These are phyloP conservation scores for Sinella curviseta DNA, from an alignment of 1,140 invertebrate genomes.

Conservation along the genomic window DNA sequence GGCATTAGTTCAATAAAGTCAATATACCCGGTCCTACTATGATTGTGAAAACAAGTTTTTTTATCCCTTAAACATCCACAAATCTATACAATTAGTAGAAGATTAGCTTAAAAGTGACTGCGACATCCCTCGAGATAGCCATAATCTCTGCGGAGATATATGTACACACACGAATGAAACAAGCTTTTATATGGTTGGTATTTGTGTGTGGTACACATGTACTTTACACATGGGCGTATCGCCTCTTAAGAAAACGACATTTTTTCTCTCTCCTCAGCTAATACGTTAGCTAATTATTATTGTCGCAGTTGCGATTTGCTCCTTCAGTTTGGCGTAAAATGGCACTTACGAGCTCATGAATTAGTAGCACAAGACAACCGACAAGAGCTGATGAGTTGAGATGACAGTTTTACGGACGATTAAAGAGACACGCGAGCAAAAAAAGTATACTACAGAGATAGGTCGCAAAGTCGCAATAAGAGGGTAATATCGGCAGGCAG, in stretches of 20 bases:
- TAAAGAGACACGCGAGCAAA: slow-evolving; percentile 34
- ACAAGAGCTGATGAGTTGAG: slow-evolving; percentile 39
- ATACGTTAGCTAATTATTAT: slow-evolving; percentile 24
- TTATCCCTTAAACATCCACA: not conserved
- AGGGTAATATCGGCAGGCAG: too few species aligned
- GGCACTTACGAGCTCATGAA: slow-evolving; percentile 17
- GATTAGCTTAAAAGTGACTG: slow-evolving; percentile 7
- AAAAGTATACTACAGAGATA: not conserved
- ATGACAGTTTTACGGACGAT: slow-evolving; percentile 48
- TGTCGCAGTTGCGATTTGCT: slow-evolving; percentile 7
- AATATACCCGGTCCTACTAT: not conserved
- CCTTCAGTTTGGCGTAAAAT: slow-evolving; percentile 19
- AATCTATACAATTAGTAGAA: not conserved
- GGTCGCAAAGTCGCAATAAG: too few species aligned
- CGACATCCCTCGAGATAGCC: slow-evolving; percentile 5
- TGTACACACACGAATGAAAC: not conserved
- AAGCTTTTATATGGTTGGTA: not conserved
- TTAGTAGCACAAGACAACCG: not conserved
- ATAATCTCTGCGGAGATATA: not conserved
- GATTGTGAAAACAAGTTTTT: not conserved
- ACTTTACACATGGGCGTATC: slow-evolving; percentile 12
- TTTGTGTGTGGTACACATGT: not conserved
- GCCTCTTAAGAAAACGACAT: not conserved
- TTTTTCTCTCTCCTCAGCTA: not conserved
- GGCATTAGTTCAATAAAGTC: too few species aligned